Percentiles rank a stretch among this genome's conserved stretches.
Evolutionary conservation across 2,797 vertebrate species (phyloP).

Genomic region (Gambelia wislizenii): DNA sequence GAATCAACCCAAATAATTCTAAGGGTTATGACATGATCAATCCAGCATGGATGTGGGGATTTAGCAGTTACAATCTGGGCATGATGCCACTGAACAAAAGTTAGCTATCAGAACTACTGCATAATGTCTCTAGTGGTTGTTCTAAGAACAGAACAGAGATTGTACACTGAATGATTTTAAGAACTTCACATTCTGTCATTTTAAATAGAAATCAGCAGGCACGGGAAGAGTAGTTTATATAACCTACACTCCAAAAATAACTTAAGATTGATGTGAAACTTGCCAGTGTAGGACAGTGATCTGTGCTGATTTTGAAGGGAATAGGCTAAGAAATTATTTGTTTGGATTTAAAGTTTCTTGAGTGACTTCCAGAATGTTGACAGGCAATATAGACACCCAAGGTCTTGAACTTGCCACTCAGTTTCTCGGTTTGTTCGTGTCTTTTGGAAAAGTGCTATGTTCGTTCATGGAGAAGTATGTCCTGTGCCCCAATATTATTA

Average conservation of each 20-base stretch:
- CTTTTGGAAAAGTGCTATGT: not conserved
- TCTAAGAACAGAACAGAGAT: no score
- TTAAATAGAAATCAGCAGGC: no score
- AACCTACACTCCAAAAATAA: not conserved
- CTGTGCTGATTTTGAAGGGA: not conserved
- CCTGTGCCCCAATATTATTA: not conserved
- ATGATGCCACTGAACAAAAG: not conserved
- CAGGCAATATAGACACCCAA: not conserved
- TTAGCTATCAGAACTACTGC: not conserved
- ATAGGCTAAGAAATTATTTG: not conserved
- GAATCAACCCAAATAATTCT: conserved; percentile 5
- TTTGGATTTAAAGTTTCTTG: not conserved
- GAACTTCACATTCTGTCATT: no score
- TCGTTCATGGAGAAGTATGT: not conserved
- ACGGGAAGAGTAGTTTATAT: no score
- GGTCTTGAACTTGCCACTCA: not conserved
- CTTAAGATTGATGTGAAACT: rapidly evolving
- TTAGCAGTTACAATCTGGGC: not conserved
- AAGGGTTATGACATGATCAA: not conserved
- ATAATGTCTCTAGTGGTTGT: no score
- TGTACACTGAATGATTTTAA: no score
- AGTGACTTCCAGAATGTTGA: not conserved
- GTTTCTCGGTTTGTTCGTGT: not conserved
- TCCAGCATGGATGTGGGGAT: no score
- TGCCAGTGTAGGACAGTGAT: not conserved